Evolutionary conservation across 1,140 invertebrate species (phyloP), one percentile per base, ranked within the genome.

Genomic region (Papilio dardanus): DNA sequence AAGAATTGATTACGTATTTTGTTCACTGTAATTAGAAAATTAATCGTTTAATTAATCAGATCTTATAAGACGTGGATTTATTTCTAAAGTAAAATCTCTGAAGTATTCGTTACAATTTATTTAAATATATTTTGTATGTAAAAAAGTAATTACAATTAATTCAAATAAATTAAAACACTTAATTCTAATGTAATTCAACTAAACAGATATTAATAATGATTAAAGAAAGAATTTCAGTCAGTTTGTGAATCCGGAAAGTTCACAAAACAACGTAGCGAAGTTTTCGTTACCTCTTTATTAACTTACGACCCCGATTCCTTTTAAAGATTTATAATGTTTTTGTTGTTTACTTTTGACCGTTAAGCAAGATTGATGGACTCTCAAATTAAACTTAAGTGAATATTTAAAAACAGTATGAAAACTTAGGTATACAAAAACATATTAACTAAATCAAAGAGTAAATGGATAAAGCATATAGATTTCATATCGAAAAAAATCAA

Each of bases 21-120:
- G 50, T 58, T 28, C 2, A 58, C 3, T 24, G 50, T 58, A 28
- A 58, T 58, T 58, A 28, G 46, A 58, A 58, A 58, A 58, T 58
- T 58, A 54, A 54, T 21, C 19, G 21, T 24, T 54, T 54, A 54
- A 54, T 54, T 54, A 24, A 24, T 58, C 46, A 54, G 46, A 21
- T 19, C 42, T 54, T 54, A 28, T 62, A 28, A 28, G 54, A 62
- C 54, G 54, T 62, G 16, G 24, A 62, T 28, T 14, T 28, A 62
- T 28, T 62, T 62, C 4, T 58, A 3, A 58, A 62, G 12, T 28
- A 28, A 28, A 28, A 14, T 30, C 50, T n/a, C n/a, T n/a, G n/a
- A 12, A 28, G 54, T 28, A 24, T 5, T 14, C 14, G 35, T 37
- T 37, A n/a, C n/a, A 19, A 50, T 19, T 0, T 7, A 50, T 21